Percentiles rank a stretch among this genome's conserved stretches.
These are phyloP conservation scores for Sycophaga agraensis DNA, from an alignment of 1,140 invertebrate species.

Conservation along the genomic window DNA sequence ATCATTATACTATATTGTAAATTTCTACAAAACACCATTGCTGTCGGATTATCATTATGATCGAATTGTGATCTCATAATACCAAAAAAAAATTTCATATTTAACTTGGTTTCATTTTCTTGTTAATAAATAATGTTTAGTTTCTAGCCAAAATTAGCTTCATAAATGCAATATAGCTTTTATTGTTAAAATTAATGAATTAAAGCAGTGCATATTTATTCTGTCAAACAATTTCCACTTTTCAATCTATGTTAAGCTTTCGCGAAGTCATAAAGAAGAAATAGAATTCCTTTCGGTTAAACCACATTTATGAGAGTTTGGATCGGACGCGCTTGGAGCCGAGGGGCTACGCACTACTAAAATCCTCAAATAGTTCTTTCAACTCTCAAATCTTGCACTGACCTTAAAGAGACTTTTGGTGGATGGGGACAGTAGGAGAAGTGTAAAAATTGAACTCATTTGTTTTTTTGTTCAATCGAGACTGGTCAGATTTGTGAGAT, in stretches of 20 bases:
- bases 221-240: neutral
- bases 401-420: too few relatives aligned
- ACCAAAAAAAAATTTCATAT: constrained; percentile 1
- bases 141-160: neutral
- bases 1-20: constrained; percentile 5
- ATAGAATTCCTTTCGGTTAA: neutral
- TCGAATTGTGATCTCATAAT: neutral
- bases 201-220: neutral
- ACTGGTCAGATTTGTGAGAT: too few relatives aligned
- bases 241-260: neutral
- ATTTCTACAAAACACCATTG: constrained; percentile 3
- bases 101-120: constrained; percentile 3
- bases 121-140: constrained; percentile 1
- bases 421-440: too few relatives aligned
- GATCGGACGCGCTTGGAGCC: too few relatives aligned
- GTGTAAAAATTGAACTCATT: too few relatives aligned
- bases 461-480: too few relatives aligned
- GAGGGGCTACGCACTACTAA: too few relatives aligned
- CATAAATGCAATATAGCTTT: neutral
- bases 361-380: too few relatives aligned
- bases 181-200: neutral
- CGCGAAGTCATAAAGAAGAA: too few relatives aligned
- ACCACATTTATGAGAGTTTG: constrained; percentile 6
- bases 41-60: neutral
- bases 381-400: too few relatives aligned